phyloP scores from a whole-genome alignment of 2,888 invertebrate genomes.

The Agrotis clavis region DNA sequence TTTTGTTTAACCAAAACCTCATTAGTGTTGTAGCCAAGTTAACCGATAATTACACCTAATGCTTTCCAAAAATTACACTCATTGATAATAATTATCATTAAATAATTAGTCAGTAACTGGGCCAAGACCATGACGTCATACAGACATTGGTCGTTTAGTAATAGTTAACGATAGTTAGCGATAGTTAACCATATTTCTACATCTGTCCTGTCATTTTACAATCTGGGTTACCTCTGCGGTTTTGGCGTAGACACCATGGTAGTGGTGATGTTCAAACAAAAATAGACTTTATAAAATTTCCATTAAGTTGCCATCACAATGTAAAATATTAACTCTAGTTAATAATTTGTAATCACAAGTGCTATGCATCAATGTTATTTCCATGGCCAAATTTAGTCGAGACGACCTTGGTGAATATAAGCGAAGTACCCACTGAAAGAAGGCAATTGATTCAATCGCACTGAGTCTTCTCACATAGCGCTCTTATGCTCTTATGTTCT shows the following conservation, averaged over 20 bases:
- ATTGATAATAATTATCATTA: slow-evolving; percentile 25
- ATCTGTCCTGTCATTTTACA: background rate
- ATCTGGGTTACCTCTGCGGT: background rate
- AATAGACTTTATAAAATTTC: slow-evolving; percentile 3
- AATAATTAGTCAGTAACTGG: slow-evolving; percentile 10
- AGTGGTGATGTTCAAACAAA: background rate
- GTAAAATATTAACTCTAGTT: slow-evolving; percentile 8
- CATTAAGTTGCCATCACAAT: slow-evolving; percentile 5
- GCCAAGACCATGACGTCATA: slow-evolving; percentile 23
- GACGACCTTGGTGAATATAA: slow-evolving; percentile 60
- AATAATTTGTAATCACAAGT: slow-evolving; percentile 28
- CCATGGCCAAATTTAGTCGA: slow-evolving; percentile 58
- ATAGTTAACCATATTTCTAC: background rate
- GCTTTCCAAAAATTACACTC: slow-evolving; percentile 29
- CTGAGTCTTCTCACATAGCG: slow-evolving; percentile 26
- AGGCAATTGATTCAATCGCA: slow-evolving; percentile 37
- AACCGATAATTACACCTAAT: slow-evolving; percentile 31
- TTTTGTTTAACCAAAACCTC: slow-evolving; percentile 15
- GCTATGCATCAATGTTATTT: slow-evolving; percentile 41
- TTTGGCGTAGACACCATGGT: background rate
- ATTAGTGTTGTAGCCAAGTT: slow-evolving; percentile 21
- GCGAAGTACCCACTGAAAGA: slow-evolving; percentile 38
- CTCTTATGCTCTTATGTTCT: slow-evolving; percentile 8
- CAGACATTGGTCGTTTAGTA: slow-evolving; percentile 5
- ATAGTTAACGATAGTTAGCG: no score